Base-by-base conservation (phyloP, 2,113 vertebrate genomes). In the Odocoileus hemionus region DNA sequence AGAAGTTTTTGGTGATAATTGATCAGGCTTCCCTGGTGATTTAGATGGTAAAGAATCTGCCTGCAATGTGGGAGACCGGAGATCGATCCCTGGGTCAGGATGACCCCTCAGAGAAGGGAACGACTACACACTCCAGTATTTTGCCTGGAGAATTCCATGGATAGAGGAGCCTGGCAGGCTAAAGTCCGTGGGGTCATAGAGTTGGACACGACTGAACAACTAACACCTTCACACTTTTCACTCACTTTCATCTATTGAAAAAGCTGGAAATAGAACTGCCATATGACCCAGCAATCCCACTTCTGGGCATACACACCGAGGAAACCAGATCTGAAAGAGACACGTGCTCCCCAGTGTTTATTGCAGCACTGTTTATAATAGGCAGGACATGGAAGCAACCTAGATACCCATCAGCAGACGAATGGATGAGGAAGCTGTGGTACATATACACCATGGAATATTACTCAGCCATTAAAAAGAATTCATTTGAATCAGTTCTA, bases 111-210 rank as follows among this genome's bases (percentile, higher is more conserved):
- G 39, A 76, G 39, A 43, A 76, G 39, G 70, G 12, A 43, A 76
- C 0, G 1, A 26, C 3, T 43, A 43, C 12, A 2, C 6, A 43
- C 39, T 43, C 23, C 23, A 43, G 6, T 76, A 14, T 26, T 26
- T 76, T 76, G 23, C 70, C 70, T 14, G 23, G 70, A 76, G 70
- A 76, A 76, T 76, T 43, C 70, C 36, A 76, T 76, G 70, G 70
- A 76, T 14, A 76, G 70, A 76, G 70, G 70, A 43, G 70, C 3
- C 21, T 76, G 70, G 70, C 25, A 23, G 36, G 23, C 70, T 43
- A 2, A 39, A 43, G 70, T 76, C 36, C 36, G 14, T 43, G 36
- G 36, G 12, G 21, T 76, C 36, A 76, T 26, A 76, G 23, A 76
- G 3, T 39, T 70, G 67, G 67, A 70, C 67, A 70, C 10, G 2